Conservation (phyloP, 1,140 invertebrate genomes). For the Cheumatopsyche charites region DNA sequence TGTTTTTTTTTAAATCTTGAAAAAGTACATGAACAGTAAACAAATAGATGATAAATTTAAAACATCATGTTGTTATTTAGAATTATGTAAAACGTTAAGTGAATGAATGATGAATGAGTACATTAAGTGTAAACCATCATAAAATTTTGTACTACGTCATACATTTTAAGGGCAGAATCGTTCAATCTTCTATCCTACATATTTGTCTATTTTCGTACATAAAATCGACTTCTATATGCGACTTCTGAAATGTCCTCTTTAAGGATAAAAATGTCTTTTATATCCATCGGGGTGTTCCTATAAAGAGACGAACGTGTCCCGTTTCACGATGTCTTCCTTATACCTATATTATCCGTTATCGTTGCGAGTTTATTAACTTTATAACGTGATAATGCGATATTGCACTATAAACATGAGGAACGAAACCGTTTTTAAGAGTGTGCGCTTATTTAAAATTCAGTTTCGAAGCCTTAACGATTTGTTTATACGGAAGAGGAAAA, state of each 20-base stretch:
- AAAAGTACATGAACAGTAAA: too few relatives aligned
- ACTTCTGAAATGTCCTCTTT: not conserved
- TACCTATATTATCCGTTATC: not conserved
- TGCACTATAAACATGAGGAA: not conserved
- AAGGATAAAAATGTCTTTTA: not conserved
- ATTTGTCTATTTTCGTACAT: slow-evolving; percentile 1
- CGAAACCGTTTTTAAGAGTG: not conserved
- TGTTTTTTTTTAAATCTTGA: too few relatives aligned
- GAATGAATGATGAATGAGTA: too few relatives aligned
- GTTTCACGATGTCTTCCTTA: not conserved
- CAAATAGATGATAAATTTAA: too few relatives aligned
- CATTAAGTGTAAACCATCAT: too few relatives aligned
- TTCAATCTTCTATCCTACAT: too few relatives aligned
- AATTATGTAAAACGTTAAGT: too few relatives aligned
- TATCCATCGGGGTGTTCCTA: not conserved
- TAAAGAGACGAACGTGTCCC: not conserved
- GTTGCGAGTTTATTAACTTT: slow-evolving; percentile 1
- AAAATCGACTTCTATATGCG: not conserved
- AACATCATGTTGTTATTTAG: too few relatives aligned
- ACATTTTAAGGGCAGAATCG: too few relatives aligned
- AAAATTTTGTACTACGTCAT: too few relatives aligned
- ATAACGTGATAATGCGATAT: not conserved
- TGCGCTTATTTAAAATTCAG: not conserved
- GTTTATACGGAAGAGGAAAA: not conserved
- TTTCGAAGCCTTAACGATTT: not conserved